Evolutionary conservation across 37 sponge, comb jelly and placozoan genomes (phyloP).

Genomic region (Lycopodina hypogea): DNA sequence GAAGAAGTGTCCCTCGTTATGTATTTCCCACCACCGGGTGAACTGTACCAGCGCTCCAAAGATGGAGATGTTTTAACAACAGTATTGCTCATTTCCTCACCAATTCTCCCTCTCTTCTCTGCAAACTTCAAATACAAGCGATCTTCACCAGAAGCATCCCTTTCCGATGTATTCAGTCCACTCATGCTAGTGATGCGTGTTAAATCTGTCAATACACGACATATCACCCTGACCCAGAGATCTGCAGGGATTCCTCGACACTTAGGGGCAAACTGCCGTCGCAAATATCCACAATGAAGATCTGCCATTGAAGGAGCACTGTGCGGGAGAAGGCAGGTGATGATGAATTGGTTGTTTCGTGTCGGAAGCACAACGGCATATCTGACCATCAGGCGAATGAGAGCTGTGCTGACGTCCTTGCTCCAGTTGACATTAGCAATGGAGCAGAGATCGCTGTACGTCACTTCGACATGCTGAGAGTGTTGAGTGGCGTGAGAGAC

Average conservation of each 20-base stretch:
- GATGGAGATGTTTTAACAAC: not conserved
- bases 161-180: not conserved
- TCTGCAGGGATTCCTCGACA: slow-evolving; percentile 53
- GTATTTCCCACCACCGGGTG: not conserved
- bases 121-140: not conserved
- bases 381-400: slow-evolving; percentile 54
- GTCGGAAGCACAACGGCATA: slow-evolving; percentile 68
- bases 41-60: slow-evolving; percentile 3
- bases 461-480: not conserved
- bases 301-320: slow-evolving; percentile 5
- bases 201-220: slow-evolving; percentile 32
- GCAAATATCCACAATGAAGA: slow-evolving; percentile 29
- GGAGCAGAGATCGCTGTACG: slow-evolving; percentile 30
- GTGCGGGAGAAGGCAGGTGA: slow-evolving; percentile 71
- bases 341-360: slow-evolving; percentile 14
- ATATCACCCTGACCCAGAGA: slow-evolving; percentile 61
- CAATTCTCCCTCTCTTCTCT: slow-evolving; percentile 2
- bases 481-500: slow-evolving; percentile 38
- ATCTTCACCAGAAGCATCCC: not conserved
- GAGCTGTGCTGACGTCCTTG: slow-evolving; percentile 12
- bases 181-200: slow-evolving; percentile 17
- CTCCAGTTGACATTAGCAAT: slow-evolving; percentile 20
- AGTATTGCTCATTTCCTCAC: slow-evolving; percentile 34
- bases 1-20: not conserved
- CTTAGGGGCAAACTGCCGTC: slow-evolving; percentile 73